Percentiles rank a stretch among this genome's conserved stretches.
These are phyloP conservation scores for Eupithecia exiguata DNA, from an alignment of 2,888 invertebrate genomes.

Conservation along the genomic window DNA sequence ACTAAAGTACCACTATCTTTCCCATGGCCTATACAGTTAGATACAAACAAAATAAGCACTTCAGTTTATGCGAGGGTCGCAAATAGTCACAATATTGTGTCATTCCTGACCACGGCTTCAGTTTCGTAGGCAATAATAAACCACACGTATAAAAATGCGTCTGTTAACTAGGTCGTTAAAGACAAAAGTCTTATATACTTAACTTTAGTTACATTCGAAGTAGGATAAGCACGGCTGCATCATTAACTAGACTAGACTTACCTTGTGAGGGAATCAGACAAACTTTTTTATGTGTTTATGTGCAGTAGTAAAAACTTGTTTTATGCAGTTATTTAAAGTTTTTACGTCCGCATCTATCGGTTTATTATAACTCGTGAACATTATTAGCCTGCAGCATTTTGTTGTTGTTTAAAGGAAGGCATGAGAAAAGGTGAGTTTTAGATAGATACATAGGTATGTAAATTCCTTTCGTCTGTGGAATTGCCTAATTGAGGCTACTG, in stretches of 20 bases:
- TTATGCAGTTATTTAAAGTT: constrained; percentile 50
- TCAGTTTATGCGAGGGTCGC: constrained; percentile 28
- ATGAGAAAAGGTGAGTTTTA: neutral
- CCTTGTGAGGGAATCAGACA: constrained; percentile 41
- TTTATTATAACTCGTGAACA: constrained; percentile 34
- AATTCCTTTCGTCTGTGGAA: no score
- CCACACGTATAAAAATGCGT: neutral
- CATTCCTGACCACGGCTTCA: constrained; percentile 28
- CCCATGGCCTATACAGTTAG: constrained; percentile 29
- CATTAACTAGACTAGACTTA: constrained; percentile 36
- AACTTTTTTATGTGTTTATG: constrained; percentile 55
- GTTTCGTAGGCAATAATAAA: constrained; percentile 18
- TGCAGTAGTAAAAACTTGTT: constrained; percentile 49
- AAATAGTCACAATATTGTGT: constrained; percentile 11
- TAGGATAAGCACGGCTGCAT: constrained; percentile 30
- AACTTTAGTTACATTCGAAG: constrained; percentile 33
- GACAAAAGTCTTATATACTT: constrained; percentile 18
- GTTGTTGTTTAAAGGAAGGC: neutral
- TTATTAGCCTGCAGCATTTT: constrained; percentile 1
- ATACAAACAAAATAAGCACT: constrained; percentile 35
- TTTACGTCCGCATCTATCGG: constrained; percentile 48
- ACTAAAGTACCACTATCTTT: constrained; percentile 21
- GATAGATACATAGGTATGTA: no score
- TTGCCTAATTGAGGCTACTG: no score
- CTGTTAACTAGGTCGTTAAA: constrained; percentile 7